phyloP scores from a whole-genome alignment of 1,140 invertebrate species.

The Lepidurus couesii region DNA sequence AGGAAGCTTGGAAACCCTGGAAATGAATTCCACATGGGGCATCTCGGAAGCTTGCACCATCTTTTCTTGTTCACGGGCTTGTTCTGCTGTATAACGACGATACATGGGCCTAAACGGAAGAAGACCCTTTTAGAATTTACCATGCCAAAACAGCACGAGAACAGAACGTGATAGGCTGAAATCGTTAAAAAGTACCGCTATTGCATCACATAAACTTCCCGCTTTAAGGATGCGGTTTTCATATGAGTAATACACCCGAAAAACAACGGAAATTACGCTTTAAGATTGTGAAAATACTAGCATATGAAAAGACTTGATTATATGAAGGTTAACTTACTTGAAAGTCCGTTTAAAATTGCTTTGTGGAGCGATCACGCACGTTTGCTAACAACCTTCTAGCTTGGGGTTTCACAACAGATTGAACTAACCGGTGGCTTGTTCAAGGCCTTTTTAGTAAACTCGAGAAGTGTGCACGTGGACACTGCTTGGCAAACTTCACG shows the following conservation, averaged over 20 bases:
- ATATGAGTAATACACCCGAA: too few species aligned
- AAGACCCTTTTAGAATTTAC: background rate
- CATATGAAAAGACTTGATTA: background rate
- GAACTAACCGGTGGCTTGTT: background rate
- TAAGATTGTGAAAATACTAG: too few species aligned
- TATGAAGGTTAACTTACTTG: background rate
- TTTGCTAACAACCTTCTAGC: background rate
- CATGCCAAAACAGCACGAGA: background rate
- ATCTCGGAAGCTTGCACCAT: slow-evolving; percentile 31
- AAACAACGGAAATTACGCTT: too few species aligned
- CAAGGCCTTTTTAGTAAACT: background rate
- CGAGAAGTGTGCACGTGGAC: background rate
- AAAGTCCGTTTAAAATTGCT: background rate
- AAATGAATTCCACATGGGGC: slow-evolving; percentile 32
- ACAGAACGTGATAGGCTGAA: background rate
- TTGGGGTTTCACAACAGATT: background rate
- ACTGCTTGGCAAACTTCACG: background rate
- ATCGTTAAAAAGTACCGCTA: too few species aligned
- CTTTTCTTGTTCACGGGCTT: slow-evolving; percentile 13
- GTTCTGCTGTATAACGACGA: slow-evolving; percentile 18
- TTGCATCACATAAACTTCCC: too few species aligned
- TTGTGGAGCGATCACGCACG: background rate
- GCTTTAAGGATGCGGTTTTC: too few species aligned
- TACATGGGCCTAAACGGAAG: background rate
- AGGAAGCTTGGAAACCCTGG: slow-evolving; percentile 31